Percentiles rank a stretch among this genome's conserved stretches.
Conservation (phyloP, 2,113 vertebrate species). For the Callospermophilus lateralis region DNA sequence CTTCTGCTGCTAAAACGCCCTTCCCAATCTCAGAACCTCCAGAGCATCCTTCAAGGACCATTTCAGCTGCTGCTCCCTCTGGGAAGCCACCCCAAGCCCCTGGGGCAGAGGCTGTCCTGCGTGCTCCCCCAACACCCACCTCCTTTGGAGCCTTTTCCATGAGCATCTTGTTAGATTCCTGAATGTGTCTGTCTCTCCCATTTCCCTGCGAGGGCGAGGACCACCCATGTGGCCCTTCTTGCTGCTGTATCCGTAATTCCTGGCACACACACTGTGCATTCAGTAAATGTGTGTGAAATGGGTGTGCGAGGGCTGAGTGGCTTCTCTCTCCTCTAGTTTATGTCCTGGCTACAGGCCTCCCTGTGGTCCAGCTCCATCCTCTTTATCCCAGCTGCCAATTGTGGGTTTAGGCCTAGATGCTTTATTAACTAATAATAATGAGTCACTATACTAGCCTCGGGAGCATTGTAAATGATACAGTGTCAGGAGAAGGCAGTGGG, state of each 20-base stretch:
- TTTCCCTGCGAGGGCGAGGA: not conserved
- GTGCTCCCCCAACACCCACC: not conserved
- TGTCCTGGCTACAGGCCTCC: not conserved
- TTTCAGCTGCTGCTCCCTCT: not conserved
- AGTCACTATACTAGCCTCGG: constrained; percentile 85
- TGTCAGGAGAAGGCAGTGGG: constrained; percentile 81
- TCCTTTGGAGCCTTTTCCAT: not conserved
- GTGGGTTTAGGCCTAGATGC: constrained; percentile 86
- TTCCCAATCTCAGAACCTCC: not conserved
- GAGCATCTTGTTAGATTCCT: not conserved
- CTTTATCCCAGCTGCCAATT: constrained; percentile 76
- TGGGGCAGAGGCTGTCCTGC: not conserved
- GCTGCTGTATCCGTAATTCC: not conserved
- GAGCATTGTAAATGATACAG: constrained; percentile 87
- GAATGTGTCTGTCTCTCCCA: not conserved
- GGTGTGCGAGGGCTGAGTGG: not conserved
- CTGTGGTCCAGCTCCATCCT: constrained; percentile 67
- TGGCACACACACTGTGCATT: not conserved
- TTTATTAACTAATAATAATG: constrained; percentile 90
- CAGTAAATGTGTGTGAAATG: not conserved
- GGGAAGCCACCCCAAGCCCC: not conserved
- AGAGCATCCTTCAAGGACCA: not conserved
- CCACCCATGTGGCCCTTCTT: not conserved
- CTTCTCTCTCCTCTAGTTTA: not conserved
- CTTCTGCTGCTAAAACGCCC: not conserved